phyloP scores from a whole-genome alignment of 2,888 invertebrate genomes.

The Caenorhabditis sp. region DNA sequence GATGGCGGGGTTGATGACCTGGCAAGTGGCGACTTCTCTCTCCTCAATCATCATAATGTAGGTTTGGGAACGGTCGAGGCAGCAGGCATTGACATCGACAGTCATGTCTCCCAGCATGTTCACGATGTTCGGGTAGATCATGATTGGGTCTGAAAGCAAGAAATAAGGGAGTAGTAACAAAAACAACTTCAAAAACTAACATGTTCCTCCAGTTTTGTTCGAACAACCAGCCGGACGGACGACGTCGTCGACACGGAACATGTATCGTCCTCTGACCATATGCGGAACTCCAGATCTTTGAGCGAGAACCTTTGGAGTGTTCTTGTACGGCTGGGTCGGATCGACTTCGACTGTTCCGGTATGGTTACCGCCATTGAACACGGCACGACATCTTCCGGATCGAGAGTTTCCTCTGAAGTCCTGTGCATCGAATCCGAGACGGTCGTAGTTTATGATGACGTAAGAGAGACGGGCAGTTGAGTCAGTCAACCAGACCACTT shows the following conservation, averaged over 20 bases:
- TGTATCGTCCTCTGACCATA: slow-evolving; percentile 88
- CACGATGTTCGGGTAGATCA: slow-evolving; percentile 90
- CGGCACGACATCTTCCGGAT: slow-evolving; percentile 81
- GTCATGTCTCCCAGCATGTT: slow-evolving; percentile 98
- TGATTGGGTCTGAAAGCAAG: slow-evolving; percentile 77
- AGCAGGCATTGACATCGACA: slow-evolving; percentile 97
- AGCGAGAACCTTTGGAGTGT: slow-evolving; percentile 81
- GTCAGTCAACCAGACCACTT: slow-evolving; percentile 87
- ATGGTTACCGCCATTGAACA: slow-evolving; percentile 83
- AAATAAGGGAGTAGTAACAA: not conserved
- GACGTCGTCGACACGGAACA: slow-evolving; percentile 95
- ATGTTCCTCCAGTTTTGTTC: slow-evolving; percentile 83
- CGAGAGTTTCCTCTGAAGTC: slow-evolving; percentile 81
- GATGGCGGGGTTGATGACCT: slow-evolving; percentile 80
- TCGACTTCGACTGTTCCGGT: slow-evolving; percentile 82
- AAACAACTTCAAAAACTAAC: slow-evolving; percentile 54
- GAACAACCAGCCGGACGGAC: slow-evolving; percentile 93
- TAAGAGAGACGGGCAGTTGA: slow-evolving; percentile 96
- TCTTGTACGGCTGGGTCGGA: slow-evolving; percentile 80
- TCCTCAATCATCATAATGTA: slow-evolving; percentile 82
- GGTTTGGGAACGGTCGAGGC: slow-evolving; percentile 87
- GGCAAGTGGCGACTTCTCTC: slow-evolving; percentile 80
- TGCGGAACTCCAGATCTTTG: slow-evolving; percentile 82
- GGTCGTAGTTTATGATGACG: slow-evolving; percentile 94
- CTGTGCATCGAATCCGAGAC: slow-evolving; percentile 92